Percentiles rank a stretch among this genome's conserved stretches.
Conservation (phyloP, 37 sponge, comb jelly and placozoan genomes). For the Sycon ciliatum region DNA sequence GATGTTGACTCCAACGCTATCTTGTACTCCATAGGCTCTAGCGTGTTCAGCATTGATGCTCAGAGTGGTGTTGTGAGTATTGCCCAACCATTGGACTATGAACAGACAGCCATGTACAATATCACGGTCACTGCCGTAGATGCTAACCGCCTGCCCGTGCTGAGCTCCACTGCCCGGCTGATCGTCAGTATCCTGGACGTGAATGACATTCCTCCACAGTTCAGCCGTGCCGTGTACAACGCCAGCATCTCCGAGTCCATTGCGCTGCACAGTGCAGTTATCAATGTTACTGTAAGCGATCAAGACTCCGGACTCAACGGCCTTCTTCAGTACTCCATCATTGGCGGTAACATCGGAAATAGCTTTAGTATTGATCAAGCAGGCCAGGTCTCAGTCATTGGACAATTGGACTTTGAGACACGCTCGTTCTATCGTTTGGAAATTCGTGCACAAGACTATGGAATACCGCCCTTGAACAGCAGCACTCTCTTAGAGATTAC, state of each 20-base stretch:
- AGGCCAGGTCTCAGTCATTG: too few species aligned
- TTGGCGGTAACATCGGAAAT: too few species aligned
- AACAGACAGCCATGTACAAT: slow-evolving; percentile 2
- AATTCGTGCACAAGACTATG: too few species aligned
- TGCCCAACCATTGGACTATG: slow-evolving; percentile 20
- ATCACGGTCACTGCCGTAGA: neutral
- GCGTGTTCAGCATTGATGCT: too few species aligned
- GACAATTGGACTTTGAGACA: too few species aligned
- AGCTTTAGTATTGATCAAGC: too few species aligned
- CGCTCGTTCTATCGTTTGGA: too few species aligned
- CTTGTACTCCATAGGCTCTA: too few species aligned
- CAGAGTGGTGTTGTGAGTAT: too few species aligned
- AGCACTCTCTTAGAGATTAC: too few species aligned
- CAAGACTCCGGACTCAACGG: slow-evolving; percentile 35
- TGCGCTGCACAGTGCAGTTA: neutral
- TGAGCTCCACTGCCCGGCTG: slow-evolving; percentile 15
- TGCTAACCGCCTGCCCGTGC: slow-evolving; percentile 23
- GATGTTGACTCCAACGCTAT: too few species aligned
- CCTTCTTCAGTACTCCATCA: slow-evolving; percentile 19
- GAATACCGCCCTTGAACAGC: too few species aligned
- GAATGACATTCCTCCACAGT: slow-evolving; percentile 41
- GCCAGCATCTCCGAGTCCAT: slow-evolving; percentile 27
- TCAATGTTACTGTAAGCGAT: slow-evolving; percentile 25
- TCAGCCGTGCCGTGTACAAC: slow-evolving; percentile 26
- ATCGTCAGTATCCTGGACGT: slow-evolving; percentile 28